These are phyloP conservation scores for Nephila pilipes DNA, from an alignment of 1,140 invertebrate species.

Conservation along the genomic window DNA sequence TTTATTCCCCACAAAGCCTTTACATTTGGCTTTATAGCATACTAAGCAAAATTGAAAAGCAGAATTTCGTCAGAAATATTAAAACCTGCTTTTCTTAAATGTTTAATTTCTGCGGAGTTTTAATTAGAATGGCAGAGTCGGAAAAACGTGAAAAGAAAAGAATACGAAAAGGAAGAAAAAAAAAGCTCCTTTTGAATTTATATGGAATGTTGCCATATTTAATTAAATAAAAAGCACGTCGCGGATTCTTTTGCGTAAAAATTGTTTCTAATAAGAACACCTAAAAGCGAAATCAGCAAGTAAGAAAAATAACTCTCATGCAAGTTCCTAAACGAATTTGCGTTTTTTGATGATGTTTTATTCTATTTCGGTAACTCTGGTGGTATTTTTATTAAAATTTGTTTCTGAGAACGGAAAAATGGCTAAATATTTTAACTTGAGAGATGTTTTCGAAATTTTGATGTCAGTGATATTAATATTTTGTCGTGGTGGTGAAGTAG, in stretches of 20 bases:
- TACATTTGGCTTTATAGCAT: background rate
- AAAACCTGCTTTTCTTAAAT: constrained; percentile 27
- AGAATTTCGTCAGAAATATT: constrained; percentile 2
- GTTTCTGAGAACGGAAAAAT: constrained; percentile 7
- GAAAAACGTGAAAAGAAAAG: constrained; percentile 24
- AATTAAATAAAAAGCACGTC: constrained; percentile 62
- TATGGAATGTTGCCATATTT: constrained; percentile 57
- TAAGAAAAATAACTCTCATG: background rate
- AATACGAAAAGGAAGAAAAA: constrained; percentile 14
- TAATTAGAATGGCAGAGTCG: constrained; percentile 41
- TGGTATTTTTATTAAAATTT: constrained; percentile 13
- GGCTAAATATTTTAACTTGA: background rate
- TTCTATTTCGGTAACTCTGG: constrained; percentile 1
- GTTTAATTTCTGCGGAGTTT: constrained; percentile 66
- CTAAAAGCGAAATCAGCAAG: background rate
- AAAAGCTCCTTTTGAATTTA: constrained; percentile 41
- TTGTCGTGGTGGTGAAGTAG: background rate
- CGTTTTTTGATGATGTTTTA: constrained; percentile 3
- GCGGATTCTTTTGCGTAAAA: background rate
- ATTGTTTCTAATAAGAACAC: constrained; percentile 17
- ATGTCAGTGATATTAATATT: background rate
- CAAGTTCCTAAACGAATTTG: background rate
- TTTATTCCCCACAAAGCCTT: background rate
- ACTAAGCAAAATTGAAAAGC: constrained; percentile 4
- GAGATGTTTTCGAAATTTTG: constrained; percentile 4